These are phyloP conservation scores for Camelus dromedarius DNA, from an alignment of 2,113 vertebrate species.

Conservation along the genomic window DNA sequence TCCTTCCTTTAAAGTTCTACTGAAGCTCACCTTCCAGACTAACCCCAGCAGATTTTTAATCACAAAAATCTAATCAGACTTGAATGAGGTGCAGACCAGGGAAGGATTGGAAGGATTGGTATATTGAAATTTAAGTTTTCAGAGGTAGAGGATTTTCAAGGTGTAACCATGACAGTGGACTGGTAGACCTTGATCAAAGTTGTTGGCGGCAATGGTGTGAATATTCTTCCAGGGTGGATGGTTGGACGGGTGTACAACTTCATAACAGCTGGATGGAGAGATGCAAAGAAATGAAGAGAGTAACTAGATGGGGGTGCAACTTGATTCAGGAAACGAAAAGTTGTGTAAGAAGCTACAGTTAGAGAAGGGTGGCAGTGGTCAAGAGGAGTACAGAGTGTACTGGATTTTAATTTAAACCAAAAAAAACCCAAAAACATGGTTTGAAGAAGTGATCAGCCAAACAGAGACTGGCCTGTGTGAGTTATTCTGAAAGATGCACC, in stretches of 20 bases:
- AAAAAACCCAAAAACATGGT: neutral
- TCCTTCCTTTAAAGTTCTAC: neutral
- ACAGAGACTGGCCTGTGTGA: neutral
- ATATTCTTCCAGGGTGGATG: neutral
- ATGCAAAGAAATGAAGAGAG: neutral
- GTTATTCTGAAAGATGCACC: neutral
- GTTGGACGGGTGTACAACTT: neutral
- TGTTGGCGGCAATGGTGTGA: neutral
- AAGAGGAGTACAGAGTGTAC: neutral
- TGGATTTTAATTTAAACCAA: neutral
- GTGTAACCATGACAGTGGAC: neutral
- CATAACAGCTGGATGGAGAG: neutral
- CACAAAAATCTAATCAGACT: conserved; percentile 13
- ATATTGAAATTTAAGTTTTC: neutral
- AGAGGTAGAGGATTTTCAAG: neutral
- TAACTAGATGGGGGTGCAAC: neutral
- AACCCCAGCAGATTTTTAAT: neutral
- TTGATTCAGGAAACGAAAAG: neutral
- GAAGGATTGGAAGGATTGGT: neutral
- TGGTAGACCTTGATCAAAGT: neutral
- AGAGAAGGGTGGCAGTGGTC: neutral
- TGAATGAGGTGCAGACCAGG: neutral
- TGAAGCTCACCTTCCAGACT: conserved; percentile 3
- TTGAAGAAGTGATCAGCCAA: neutral
- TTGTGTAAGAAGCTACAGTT: neutral